These are phyloP conservation scores for Mythimna loreyi DNA, from an alignment of 2,888 invertebrate species.

Conservation along the genomic window DNA sequence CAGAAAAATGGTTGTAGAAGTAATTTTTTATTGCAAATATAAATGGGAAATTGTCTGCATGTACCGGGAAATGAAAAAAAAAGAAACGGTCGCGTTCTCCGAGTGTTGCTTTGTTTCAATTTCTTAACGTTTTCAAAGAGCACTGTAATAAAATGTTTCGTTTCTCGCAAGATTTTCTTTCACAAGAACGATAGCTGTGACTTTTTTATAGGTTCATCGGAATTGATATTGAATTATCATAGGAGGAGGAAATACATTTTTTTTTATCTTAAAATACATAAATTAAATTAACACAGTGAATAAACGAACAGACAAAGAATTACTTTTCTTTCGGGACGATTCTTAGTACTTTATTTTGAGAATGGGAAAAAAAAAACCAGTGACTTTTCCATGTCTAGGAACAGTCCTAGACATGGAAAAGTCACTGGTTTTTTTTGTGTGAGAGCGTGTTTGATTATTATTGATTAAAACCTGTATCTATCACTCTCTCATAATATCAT, in stretches of 20 bases:
- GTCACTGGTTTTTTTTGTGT: no score
- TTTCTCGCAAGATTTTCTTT: slow-evolving; percentile 23
- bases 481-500: no score
- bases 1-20: slow-evolving; percentile 34
- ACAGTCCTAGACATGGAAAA: no score
- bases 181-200: slow-evolving; percentile 12
- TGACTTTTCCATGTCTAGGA: no score
- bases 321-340: no score
- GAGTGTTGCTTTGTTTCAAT: slow-evolving; percentile 51
- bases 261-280: background rate
- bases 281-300: background rate
- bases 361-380: no score
- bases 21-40: slow-evolving; percentile 52
- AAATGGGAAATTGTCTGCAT: slow-evolving; percentile 40
- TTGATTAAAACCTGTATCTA: no score
- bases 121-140: slow-evolving; percentile 49
- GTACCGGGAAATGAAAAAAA: slow-evolving; percentile 36
- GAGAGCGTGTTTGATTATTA: no score
- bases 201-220: background rate
- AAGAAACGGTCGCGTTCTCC: slow-evolving; percentile 17
- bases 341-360: no score
- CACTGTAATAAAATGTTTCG: slow-evolving; percentile 48
- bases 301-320: background rate
- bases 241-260: background rate
- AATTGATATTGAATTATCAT: slow-evolving; percentile 8